A percentile compares a stretch with the other conserved stretches of the same genome.
These are phyloP conservation scores for Conus ventricosus DNA, from an alignment of 1,140 invertebrate species.

Conservation along the genomic window DNA sequence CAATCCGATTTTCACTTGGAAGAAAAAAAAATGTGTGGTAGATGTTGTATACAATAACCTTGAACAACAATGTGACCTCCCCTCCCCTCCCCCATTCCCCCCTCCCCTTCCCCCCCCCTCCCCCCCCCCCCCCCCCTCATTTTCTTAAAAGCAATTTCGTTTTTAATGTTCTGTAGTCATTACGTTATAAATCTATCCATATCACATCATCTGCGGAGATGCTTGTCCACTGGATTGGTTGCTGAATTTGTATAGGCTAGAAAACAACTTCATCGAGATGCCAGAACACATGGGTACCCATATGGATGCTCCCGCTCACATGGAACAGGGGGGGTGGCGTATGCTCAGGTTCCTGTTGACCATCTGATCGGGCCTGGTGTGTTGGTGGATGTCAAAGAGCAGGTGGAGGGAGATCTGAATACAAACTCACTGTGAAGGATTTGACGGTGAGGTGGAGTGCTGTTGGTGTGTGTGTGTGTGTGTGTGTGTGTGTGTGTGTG, in stretches of 20 bases:
- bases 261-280: slow-evolving; percentile 38
- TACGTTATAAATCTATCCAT: too few species aligned
- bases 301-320: slow-evolving; percentile 52
- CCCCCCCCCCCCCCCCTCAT: too few species aligned
- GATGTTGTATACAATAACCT: too few species aligned
- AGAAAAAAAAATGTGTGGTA: too few species aligned
- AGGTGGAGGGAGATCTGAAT: slow-evolving; percentile 50
- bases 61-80: too few species aligned
- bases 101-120: too few species aligned
- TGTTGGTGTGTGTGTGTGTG: neutral
- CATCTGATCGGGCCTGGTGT: slow-evolving; percentile 49
- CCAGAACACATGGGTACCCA: slow-evolving; percentile 39
- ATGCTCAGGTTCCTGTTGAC: slow-evolving; percentile 50
- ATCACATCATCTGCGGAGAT: too few species aligned
- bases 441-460: neutral
- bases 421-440: slow-evolving; percentile 49
- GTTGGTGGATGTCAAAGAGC: slow-evolving; percentile 47
- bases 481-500: slow-evolving; percentile 16
- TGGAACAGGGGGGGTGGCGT: slow-evolving; percentile 33
- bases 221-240: too few species aligned
- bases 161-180: too few species aligned
- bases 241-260: slow-evolving; percentile 22
- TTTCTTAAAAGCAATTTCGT: too few species aligned
- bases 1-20: too few species aligned
- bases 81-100: too few species aligned